Conservation (phyloP, 1,140 invertebrate genomes). For the Drosophila auraria region DNA sequence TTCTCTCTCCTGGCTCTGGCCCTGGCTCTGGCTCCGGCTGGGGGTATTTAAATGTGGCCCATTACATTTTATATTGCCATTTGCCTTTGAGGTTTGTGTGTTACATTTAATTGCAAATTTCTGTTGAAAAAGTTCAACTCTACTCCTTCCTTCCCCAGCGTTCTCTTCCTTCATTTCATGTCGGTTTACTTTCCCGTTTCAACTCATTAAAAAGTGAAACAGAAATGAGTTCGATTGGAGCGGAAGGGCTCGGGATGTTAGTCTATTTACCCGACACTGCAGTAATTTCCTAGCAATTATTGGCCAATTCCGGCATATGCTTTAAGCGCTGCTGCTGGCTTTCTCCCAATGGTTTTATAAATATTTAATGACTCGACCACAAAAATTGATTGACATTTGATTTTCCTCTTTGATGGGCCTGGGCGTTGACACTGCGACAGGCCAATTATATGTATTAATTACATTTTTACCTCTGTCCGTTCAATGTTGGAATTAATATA, state of each 20-base stretch:
- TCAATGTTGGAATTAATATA: slow-evolving; percentile 59
- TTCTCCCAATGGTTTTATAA: slow-evolving; percentile 25
- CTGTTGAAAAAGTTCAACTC: slow-evolving; percentile 56
- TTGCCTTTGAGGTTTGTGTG: slow-evolving; percentile 77
- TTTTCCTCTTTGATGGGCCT: slow-evolving; percentile 30
- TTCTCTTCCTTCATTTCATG: slow-evolving; percentile 25
- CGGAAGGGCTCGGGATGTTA: background rate
- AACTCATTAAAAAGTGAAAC: slow-evolving; percentile 72
- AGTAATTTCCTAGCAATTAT: slow-evolving; percentile 35
- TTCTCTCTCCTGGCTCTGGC: slow-evolving; percentile 4
- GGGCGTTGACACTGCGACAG: slow-evolving; percentile 23
- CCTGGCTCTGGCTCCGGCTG: background rate
- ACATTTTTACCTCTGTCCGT: slow-evolving; percentile 49
- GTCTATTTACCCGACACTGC: slow-evolving; percentile 38
- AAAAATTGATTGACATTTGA: slow-evolving; percentile 70
- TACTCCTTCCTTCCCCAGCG: background rate
- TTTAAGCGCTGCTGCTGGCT: slow-evolving; percentile 7
- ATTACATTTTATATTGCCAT: slow-evolving; percentile 72
- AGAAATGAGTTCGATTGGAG: slow-evolving; percentile 3
- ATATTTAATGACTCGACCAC: slow-evolving; percentile 56
- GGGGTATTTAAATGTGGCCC: slow-evolving; percentile 68
- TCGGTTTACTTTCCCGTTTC: slow-evolving; percentile 29
- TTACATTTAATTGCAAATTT: slow-evolving; percentile 74
- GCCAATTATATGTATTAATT: slow-evolving; percentile 70
- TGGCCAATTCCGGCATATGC: slow-evolving; percentile 9